These are phyloP conservation scores for Anableps anableps DNA, from an alignment of 2,797 vertebrate species.

Conservation along the genomic window DNA sequence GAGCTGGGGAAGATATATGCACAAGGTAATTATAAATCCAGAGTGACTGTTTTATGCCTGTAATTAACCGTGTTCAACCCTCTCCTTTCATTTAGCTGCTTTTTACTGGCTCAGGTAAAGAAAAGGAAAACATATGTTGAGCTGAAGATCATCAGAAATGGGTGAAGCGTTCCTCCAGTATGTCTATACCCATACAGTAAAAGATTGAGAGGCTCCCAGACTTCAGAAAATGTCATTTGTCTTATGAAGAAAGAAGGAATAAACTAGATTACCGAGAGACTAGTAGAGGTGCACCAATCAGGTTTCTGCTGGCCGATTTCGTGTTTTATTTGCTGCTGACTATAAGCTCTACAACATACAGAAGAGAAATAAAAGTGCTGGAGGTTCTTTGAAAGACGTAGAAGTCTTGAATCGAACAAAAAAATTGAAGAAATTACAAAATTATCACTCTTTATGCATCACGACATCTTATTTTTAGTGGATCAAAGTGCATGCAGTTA, in stretches of 20 bases:
- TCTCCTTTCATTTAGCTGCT: slow-evolving; percentile 40
- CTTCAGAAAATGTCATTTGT: background rate
- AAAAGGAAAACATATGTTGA: background rate
- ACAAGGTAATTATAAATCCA: slow-evolving; percentile 64
- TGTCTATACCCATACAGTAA: background rate
- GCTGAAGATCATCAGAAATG: background rate
- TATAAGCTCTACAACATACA: too few relatives aligned
- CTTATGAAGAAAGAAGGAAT: background rate
- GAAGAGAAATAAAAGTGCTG: too few relatives aligned
- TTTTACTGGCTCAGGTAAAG: slow-evolving; percentile 38
- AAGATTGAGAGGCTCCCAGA: background rate
- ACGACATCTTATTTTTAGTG: too few relatives aligned
- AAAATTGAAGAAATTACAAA: too few relatives aligned
- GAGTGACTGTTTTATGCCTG: slow-evolving; percentile 43
- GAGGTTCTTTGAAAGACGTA: too few relatives aligned
- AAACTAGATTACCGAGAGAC: background rate
- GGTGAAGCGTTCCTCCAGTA: background rate
- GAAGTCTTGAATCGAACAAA: too few relatives aligned
- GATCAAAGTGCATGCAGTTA: too few relatives aligned
- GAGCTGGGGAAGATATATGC: slow-evolving; percentile 41
- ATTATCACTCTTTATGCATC: too few relatives aligned
- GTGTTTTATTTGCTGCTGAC: background rate
- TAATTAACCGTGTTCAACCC: slow-evolving; percentile 61
- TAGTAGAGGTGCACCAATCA: background rate
- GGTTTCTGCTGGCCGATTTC: background rate